Evolutionary conservation across 1,140 invertebrate genomes (phyloP).

Genomic region (Trichomalopsis sarcophagae): DNA sequence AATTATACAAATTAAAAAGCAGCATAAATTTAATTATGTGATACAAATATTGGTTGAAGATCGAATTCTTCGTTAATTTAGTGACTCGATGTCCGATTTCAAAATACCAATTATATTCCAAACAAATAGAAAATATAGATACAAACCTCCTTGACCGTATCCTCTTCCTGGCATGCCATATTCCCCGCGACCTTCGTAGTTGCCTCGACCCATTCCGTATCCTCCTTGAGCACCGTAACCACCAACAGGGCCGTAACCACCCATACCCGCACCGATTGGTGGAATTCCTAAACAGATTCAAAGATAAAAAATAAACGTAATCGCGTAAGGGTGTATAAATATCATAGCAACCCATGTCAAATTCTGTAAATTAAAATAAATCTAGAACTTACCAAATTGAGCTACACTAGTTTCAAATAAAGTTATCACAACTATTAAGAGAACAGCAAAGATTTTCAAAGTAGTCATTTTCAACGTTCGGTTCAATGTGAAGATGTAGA

Average conservation of each 20-base stretch:
- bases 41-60: too few relatives aligned
- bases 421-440: neutral
- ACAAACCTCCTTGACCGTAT: neutral
- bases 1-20: too few relatives aligned
- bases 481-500: neutral
- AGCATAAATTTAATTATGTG: too few relatives aligned
- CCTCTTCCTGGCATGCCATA: neutral
- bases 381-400: neutral
- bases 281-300: too few relatives aligned
- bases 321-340: neutral
- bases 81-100: too few relatives aligned
- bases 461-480: neutral
- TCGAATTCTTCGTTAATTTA: too few relatives aligned
- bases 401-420: neutral
- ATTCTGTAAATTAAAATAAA: too few relatives aligned
- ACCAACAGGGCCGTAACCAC: neutral
- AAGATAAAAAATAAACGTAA: neutral
- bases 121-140: neutral
- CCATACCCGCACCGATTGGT: too few relatives aligned
- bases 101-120: too few relatives aligned
- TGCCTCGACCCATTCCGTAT: neutral
- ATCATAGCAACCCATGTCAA: neutral
- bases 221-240: neutral
- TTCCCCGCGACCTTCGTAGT: constrained; percentile 12
- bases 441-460: neutral